Conservation (phyloP, 2,797 vertebrate genomes). For the Zalophus californianus region DNA sequence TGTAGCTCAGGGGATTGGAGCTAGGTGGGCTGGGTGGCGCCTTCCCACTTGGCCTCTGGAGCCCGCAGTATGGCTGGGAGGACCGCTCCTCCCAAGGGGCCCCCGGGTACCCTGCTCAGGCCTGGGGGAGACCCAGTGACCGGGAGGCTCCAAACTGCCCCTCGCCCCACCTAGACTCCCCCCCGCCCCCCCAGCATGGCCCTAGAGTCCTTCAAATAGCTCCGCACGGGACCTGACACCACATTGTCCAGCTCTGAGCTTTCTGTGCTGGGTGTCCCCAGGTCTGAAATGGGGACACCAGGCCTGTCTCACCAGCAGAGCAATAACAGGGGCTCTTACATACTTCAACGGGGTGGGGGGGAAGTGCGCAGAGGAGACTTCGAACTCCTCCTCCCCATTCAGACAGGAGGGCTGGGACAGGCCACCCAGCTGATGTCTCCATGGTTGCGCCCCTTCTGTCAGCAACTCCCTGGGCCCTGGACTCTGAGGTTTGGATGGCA, state of each 20-base stretch:
- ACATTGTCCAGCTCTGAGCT: neutral
- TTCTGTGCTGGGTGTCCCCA: neutral
- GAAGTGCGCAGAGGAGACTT: neutral
- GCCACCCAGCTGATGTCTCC: neutral
- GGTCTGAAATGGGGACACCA: neutral
- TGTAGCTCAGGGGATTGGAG: neutral
- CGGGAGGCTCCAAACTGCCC: neutral
- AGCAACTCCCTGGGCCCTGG: neutral
- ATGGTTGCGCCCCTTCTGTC: neutral
- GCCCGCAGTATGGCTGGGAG: neutral
- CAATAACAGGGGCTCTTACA: neutral
- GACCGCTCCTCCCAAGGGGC: neutral
- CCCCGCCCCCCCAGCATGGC: neutral
- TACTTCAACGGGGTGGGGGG: neutral
- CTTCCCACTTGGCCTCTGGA: neutral
- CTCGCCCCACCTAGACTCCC: no score
- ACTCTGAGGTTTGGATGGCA: neutral
- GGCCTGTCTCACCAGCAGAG: fast-evolving
- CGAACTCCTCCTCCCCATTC: neutral
- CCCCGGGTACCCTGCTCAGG: neutral
- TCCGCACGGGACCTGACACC: fast-evolving
- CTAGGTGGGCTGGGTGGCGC: no score
- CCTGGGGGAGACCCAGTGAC: neutral
- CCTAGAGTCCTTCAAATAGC: neutral
- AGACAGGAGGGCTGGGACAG: neutral